phyloP scores from a whole-genome alignment of 2,888 invertebrate genomes.

The Apamea crenata region DNA sequence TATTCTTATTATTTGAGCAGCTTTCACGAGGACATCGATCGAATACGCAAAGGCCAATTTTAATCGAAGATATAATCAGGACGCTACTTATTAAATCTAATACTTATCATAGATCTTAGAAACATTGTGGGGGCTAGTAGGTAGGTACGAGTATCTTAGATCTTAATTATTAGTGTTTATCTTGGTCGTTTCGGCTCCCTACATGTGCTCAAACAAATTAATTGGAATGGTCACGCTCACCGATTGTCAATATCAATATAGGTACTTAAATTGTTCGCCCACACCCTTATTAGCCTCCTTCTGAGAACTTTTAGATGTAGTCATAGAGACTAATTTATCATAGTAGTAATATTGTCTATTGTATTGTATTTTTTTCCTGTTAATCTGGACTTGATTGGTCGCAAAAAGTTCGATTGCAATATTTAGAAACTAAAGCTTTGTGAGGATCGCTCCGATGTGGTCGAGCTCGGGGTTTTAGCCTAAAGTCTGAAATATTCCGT shows the following conservation, averaged over 20 bases:
- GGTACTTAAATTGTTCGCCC: slow-evolving; percentile 32
- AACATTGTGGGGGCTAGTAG: background rate
- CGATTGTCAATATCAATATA: slow-evolving; percentile 49
- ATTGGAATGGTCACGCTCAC: slow-evolving; percentile 47
- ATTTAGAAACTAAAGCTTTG: background rate
- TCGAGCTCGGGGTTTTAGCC: background rate
- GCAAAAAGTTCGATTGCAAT: background rate
- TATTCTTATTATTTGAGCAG: slow-evolving; percentile 4
- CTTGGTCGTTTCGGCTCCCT: slow-evolving; percentile 17
- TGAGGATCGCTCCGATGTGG: background rate
- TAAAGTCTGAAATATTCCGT: slow-evolving; percentile 23
- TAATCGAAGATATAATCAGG: slow-evolving; percentile 27
- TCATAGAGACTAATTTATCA: slow-evolving; percentile 3
- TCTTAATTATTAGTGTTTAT: slow-evolving; percentile 33
- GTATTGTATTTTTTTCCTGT: background rate
- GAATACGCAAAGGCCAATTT: background rate
- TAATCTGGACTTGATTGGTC: background rate
- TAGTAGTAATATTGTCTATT: background rate
- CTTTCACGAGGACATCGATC: background rate
- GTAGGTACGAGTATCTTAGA: slow-evolving; percentile 4
- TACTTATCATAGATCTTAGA: slow-evolving; percentile 18
- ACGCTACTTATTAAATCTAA: slow-evolving; percentile 2
- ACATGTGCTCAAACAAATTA: slow-evolving; percentile 34
- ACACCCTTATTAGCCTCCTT: slow-evolving; percentile 24
- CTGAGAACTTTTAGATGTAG: slow-evolving; percentile 4